Evolutionary conservation across 2,888 invertebrate genomes (phyloP).

Genomic region (Metalampra italica): DNA sequence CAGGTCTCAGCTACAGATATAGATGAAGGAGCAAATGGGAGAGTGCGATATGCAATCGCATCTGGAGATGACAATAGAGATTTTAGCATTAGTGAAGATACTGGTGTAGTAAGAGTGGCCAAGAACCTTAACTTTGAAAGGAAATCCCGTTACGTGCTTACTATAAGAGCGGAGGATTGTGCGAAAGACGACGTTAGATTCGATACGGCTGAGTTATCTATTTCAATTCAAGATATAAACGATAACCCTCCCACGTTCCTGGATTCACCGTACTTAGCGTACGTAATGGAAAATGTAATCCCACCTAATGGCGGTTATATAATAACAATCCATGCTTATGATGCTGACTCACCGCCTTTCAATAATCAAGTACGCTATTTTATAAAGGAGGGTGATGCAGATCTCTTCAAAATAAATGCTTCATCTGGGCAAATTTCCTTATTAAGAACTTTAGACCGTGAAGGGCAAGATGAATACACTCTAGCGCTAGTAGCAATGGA

Average conservation of each 20-base stretch:
- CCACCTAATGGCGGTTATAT: conserved; percentile 89
- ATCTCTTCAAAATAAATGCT: conserved; percentile 94
- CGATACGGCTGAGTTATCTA: conserved; percentile 89
- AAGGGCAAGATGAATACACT: conserved; percentile 89
- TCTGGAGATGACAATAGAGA: conserved; percentile 94
- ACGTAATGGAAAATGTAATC: conserved; percentile 95
- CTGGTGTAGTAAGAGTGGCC: conserved; percentile 93
- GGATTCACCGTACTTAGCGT: conserved; percentile 95
- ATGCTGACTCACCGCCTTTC: conserved; percentile 94
- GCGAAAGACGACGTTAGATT: conserved; percentile 84
- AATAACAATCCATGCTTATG: conserved; percentile 90
- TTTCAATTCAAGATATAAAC: conserved; percentile 93
- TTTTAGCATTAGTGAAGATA: conserved; percentile 94
- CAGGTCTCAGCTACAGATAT: conserved; percentile 93
- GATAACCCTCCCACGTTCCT: conserved; percentile 96
- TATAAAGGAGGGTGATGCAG: conserved; percentile 94
- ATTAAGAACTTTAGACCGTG: conserved; percentile 89
- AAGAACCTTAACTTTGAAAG: conserved; percentile 96
- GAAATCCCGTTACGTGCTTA: conserved; percentile 89
- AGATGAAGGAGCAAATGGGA: conserved; percentile 93
- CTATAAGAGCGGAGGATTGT: conserved; percentile 93
- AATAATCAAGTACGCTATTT: conserved; percentile 95
- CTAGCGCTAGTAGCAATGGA: conserved; percentile 95
- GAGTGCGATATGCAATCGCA: conserved; percentile 93
- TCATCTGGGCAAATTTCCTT: conserved; percentile 94